Percentiles rank a stretch among this genome's conserved stretches.
Conservation (phyloP, 2,888 invertebrate species). For the Aphidius colemani region DNA sequence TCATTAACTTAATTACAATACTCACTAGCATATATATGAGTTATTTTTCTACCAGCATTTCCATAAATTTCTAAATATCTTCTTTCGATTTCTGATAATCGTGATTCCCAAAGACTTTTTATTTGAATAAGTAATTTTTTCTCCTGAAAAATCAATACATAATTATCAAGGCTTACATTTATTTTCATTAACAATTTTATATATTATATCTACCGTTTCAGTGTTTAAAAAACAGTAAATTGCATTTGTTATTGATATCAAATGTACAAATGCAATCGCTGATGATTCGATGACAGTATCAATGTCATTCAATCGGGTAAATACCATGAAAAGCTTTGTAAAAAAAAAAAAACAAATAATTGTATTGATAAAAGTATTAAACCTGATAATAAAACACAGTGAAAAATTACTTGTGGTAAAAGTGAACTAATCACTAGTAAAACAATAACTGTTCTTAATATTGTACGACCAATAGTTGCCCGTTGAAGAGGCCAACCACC, state of each 20-base stretch:
- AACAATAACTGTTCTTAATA: not conserved
- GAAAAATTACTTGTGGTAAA: slow-evolving; percentile 16
- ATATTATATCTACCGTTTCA: slow-evolving; percentile 3
- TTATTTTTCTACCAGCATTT: not conserved
- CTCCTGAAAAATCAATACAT: not conserved
- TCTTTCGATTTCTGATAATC: not conserved
- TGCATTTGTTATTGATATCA: not conserved
- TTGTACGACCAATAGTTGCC: not conserved
- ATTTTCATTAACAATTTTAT: not conserved
- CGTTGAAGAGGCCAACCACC: slow-evolving; percentile 26
- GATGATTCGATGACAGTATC: slow-evolving; percentile 1
- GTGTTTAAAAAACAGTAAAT: slow-evolving; percentile 3
- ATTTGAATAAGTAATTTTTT: slow-evolving; percentile 13
- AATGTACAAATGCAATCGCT: slow-evolving; percentile 14
- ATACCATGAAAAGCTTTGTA: slow-evolving; percentile 12
- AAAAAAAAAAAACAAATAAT: not conserved
- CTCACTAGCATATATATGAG: slow-evolving; percentile 13
- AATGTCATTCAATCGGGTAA: slow-evolving; percentile 3
- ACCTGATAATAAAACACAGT: not conserved
- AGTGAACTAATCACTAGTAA: slow-evolving; percentile 10
- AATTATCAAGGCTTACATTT: no score
- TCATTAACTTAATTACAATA: no score
- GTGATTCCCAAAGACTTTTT: slow-evolving; percentile 6
- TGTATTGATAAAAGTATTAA: no score
- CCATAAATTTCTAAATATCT: slow-evolving; percentile 7